These are phyloP conservation scores for Falco naumanni DNA, from an alignment of 2,797 vertebrate species.

Conservation along the genomic window DNA sequence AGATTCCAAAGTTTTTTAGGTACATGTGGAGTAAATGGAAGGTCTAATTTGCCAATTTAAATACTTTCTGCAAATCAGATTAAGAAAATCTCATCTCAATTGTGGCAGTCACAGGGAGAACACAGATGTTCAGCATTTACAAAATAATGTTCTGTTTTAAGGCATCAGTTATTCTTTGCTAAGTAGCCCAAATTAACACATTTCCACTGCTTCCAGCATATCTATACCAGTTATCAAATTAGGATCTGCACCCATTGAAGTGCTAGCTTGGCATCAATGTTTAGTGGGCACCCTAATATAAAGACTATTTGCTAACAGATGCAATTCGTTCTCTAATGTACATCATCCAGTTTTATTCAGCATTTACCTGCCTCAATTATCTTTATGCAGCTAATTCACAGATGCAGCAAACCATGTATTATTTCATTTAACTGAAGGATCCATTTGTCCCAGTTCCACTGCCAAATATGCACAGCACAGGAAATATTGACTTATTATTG, in stretches of 20 bases:
- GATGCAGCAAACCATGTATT: slow-evolving; percentile 38
- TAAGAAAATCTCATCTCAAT: not conserved
- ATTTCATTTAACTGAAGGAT: slow-evolving; percentile 23
- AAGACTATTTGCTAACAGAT: not conserved
- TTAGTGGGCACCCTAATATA: not conserved
- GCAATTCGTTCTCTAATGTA: not conserved
- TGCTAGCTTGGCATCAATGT: not conserved
- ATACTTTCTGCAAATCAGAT: not conserved
- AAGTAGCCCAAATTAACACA: not conserved
- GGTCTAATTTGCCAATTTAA: not conserved
- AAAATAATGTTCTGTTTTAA: slow-evolving; percentile 10
- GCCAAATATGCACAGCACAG: not conserved
- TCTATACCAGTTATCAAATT: not conserved
- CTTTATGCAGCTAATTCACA: slow-evolving; percentile 52
- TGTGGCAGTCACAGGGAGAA: not conserved
- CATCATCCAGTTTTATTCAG: slow-evolving; percentile 28
- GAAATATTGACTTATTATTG: not conserved
- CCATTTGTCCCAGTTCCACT: not conserved
- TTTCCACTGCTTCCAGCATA: not conserved
- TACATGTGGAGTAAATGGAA: not conserved
- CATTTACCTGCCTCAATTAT: slow-evolving; percentile 61
- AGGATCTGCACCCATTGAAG: not conserved
- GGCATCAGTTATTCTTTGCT: not conserved
- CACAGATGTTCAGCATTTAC: not conserved
- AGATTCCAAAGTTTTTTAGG: not conserved